phyloP scores from a whole-genome alignment of 2,113 vertebrate genomes.

The Piliocolobus tephrosceles region DNA sequence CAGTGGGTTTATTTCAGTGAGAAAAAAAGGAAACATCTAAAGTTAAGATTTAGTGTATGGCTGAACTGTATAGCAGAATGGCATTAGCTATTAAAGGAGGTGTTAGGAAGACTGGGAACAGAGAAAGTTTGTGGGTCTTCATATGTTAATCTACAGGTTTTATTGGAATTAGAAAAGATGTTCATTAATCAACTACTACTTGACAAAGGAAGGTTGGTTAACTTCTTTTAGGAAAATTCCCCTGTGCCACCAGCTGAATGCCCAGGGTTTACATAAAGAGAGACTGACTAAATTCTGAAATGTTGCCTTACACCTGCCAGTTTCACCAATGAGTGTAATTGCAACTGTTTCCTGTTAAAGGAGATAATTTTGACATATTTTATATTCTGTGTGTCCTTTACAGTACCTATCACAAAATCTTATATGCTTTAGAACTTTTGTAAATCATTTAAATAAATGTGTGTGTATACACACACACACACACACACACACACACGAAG shows the following conservation, averaged over 20 bases:
- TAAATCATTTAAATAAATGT: slow-evolving; percentile 4
- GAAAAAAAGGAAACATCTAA: not conserved
- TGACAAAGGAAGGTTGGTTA: not conserved
- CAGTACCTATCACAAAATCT: not conserved
- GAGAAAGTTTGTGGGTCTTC: not conserved
- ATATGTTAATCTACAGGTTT: not conserved
- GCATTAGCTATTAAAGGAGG: not conserved
- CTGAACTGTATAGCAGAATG: not conserved
- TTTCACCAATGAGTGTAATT: not conserved
- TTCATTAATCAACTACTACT: not conserved
- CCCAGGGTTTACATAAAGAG: not conserved
- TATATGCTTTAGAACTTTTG: not conserved
- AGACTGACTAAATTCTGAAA: not conserved
- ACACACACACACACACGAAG: not conserved
- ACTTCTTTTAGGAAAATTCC: not conserved
- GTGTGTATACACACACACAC: accelerated
- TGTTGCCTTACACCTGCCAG: not conserved
- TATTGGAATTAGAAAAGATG: not conserved
- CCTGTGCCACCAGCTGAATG: not conserved
- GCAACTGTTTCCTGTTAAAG: not conserved
- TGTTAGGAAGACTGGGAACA: not conserved
- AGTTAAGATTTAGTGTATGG: not conserved
- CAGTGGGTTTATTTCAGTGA: not conserved
- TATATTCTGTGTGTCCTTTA: not conserved
- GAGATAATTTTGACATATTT: not conserved